phyloP scores from a whole-genome alignment of 2,888 invertebrate species.

The Clostera curtula region DNA sequence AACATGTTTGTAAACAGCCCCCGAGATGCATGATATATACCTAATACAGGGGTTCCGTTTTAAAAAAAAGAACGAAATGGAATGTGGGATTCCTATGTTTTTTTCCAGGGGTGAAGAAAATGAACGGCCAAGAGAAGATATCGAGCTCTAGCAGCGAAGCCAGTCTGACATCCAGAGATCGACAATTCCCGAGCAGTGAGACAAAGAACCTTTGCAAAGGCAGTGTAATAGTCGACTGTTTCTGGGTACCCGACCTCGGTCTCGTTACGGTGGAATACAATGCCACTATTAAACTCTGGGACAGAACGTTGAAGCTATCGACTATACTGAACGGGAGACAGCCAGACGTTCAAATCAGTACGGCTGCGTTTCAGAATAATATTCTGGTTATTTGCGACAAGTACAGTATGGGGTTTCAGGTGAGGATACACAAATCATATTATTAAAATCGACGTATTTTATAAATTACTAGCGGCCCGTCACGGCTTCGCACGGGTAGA shows the following conservation, averaged over 20 bases:
- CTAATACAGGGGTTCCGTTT: no score
- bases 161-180: conserved; percentile 41
- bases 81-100: neutral
- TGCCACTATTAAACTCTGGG: conserved; percentile 59
- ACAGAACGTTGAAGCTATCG: conserved; percentile 34
- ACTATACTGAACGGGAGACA: conserved; percentile 51
- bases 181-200: conserved; percentile 40
- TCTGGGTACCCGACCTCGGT: conserved; percentile 42
- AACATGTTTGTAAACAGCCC: no score
- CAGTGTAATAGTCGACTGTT: conserved; percentile 48
- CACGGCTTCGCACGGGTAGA: no score
- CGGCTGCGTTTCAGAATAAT: conserved; percentile 48
- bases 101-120: conserved; percentile 42
- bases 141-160: conserved; percentile 48
- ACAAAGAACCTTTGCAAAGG: conserved; percentile 36
- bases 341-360: conserved; percentile 39
- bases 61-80: no score
- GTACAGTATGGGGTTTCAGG: conserved; percentile 52
- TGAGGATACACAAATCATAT: conserved; percentile 13
- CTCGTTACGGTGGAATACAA: conserved; percentile 56
- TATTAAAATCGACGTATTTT: neutral
- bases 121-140: conserved; percentile 34
- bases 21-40: no score
- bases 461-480: no score
- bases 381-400: conserved; percentile 56